A percentile compares a stretch with the other conserved stretches of the same genome.
These are phyloP conservation scores for Leptoclinus maculatus DNA, from an alignment of 2,797 vertebrate species.

Conservation along the genomic window DNA sequence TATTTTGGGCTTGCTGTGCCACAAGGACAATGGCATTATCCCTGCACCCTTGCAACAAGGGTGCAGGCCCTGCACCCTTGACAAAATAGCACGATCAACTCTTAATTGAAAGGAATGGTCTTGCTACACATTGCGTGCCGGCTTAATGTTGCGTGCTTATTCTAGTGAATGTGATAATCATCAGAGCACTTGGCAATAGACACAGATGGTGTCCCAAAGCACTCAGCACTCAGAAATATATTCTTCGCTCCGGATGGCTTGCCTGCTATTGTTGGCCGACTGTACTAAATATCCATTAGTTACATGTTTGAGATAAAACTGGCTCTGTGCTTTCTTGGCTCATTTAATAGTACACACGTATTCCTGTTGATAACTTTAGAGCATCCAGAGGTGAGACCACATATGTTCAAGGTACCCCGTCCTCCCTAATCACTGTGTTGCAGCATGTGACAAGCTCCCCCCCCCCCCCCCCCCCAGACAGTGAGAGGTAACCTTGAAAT, in stretches of 20 bases:
- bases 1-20: slow-evolving; percentile 29
- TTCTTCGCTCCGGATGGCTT: slow-evolving; percentile 37
- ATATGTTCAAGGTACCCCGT: slow-evolving; percentile 31
- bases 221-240: slow-evolving; percentile 54
- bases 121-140: slow-evolving; percentile 36
- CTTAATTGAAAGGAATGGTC: slow-evolving; percentile 63
- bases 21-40: slow-evolving; percentile 40
- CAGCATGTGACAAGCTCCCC: slow-evolving; percentile 12
- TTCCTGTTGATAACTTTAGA: slow-evolving; percentile 41
- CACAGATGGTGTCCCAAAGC: slow-evolving; percentile 64
- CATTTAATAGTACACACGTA: slow-evolving; percentile 49
- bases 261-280: slow-evolving; percentile 58
- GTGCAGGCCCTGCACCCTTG: slow-evolving; percentile 30
- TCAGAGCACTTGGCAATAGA: slow-evolving; percentile 53
- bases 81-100: slow-evolving; percentile 35
- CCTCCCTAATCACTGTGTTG: slow-evolving; percentile 16
- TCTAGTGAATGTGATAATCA: slow-evolving; percentile 64
- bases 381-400: slow-evolving; percentile 19
- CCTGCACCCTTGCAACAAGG: slow-evolving; percentile 30
- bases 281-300: slow-evolving; percentile 67
- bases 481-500: slow-evolving; percentile 52
- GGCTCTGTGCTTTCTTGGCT: slow-evolving; percentile 44
- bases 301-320: slow-evolving; percentile 60
- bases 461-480: not conserved
- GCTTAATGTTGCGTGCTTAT: slow-evolving; percentile 63